phyloP scores from a whole-genome alignment of 2,888 invertebrate species.

The Polydrusus cervinus region DNA sequence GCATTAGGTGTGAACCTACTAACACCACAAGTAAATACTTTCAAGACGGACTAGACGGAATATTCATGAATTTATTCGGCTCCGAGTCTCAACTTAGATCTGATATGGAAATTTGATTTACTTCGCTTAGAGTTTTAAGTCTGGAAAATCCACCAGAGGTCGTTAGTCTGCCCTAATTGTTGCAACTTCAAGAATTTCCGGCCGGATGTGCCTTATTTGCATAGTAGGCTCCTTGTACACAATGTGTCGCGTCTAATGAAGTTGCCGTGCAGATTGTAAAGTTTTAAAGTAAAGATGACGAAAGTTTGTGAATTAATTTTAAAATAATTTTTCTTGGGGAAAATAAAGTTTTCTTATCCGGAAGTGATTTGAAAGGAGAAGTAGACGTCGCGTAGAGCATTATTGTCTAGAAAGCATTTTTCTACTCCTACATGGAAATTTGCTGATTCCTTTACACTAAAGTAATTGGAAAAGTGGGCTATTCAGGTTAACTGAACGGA shows the following conservation, averaged over 20 bases:
- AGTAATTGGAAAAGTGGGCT: too few relatives aligned
- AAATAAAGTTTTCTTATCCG: not conserved
- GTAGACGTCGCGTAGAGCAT: not conserved
- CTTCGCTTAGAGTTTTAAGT: conserved; percentile 45
- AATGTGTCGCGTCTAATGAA: conserved; percentile 52
- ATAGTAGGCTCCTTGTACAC: conserved; percentile 52
- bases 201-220: conserved; percentile 51
- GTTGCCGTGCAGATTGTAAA: conserved; percentile 49
- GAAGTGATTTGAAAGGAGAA: conserved; percentile 8
- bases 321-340: conserved; percentile 37
- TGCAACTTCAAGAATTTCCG: conserved; percentile 51
- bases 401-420: conserved; percentile 8
- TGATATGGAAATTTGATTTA: conserved; percentile 53
- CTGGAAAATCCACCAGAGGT: conserved; percentile 42
- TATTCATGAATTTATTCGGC: conserved; percentile 53
- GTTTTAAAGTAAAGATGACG: conserved; percentile 43
- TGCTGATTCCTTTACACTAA: too few relatives aligned
- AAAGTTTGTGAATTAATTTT: conserved; percentile 43
- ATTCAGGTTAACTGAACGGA: too few relatives aligned
- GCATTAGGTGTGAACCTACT: conserved; percentile 30
- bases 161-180: conserved; percentile 48
- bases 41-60: conserved; percentile 42
- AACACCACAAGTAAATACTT: conserved; percentile 38
- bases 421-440: too few relatives aligned
- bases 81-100: conserved; percentile 44